These are phyloP conservation scores for Heterodera schachtii DNA, from an alignment of 1,140 invertebrate genomes.

Conservation along the genomic window DNA sequence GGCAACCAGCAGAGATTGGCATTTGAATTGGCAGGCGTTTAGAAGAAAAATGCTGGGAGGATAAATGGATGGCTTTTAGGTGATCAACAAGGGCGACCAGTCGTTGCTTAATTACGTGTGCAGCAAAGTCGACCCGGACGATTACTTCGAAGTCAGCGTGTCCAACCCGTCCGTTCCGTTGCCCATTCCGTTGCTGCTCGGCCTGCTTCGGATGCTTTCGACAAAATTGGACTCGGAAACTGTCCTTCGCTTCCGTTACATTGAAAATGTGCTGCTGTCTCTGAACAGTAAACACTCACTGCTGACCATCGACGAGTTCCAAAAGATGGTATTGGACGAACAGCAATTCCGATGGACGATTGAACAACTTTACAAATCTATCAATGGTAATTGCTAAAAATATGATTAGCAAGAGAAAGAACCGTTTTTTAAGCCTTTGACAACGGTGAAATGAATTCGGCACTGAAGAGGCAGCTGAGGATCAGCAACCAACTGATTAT, in stretches of 20 bases:
- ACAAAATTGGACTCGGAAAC: constrained; percentile 34
- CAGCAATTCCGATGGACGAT: background rate
- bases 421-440: constrained; percentile 14
- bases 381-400: background rate
- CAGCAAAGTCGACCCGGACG: constrained; percentile 44
- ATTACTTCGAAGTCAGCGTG: constrained; percentile 26
- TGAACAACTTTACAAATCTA: constrained; percentile 1
- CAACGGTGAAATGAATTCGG: constrained; percentile 8
- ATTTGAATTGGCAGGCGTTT: constrained; percentile 37
- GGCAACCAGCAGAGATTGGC: constrained; percentile 30
- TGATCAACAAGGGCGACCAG: constrained; percentile 29
- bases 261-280: constrained; percentile 34
- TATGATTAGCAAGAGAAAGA: background rate
- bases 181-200: constrained; percentile 19
- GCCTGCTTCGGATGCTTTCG: constrained; percentile 23
- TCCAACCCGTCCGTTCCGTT: constrained; percentile 19
- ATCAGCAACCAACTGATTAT: constrained; percentile 28
- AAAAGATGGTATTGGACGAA: constrained; percentile 3
- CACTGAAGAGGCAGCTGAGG: constrained; percentile 16
- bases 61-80: constrained; percentile 27
- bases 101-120: constrained; percentile 33
- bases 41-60: background rate
- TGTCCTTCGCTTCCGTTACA: constrained; percentile 35
- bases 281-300: constrained; percentile 25
- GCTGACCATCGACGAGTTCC: constrained; percentile 5